Percentiles rank a stretch among this genome's conserved stretches.
Conservation (phyloP, 2,888 invertebrate genomes). For the Polia nebulosa region DNA sequence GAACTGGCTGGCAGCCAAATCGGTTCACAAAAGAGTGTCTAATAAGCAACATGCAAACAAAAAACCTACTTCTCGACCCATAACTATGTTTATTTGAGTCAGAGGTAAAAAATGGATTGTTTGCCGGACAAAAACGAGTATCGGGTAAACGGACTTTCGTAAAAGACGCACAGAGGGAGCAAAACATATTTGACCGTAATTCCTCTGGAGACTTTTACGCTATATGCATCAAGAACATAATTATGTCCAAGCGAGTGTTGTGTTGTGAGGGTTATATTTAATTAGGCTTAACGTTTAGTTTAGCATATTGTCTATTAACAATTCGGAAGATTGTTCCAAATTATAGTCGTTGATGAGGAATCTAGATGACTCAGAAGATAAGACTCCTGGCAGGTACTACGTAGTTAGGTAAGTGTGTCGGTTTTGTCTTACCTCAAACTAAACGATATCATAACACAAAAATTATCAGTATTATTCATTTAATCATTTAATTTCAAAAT, state of each 20-base stretch:
- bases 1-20: slow-evolving; percentile 68
- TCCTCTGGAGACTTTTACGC: neutral
- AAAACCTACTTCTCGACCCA: slow-evolving; percentile 45
- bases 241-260: neutral
- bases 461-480: no score
- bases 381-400: no score
- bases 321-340: neutral
- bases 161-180: slow-evolving; percentile 1
- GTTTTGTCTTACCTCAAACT: no score
- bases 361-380: no score
- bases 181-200: slow-evolving; percentile 29
- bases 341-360: no score
- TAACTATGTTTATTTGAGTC: slow-evolving; percentile 19
- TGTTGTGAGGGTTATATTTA: neutral
- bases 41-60: slow-evolving; percentile 61
- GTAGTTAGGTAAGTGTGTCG: no score
- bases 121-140: slow-evolving; percentile 14
- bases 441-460: no score
- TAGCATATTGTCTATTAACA: neutral
- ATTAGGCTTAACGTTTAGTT: neutral
- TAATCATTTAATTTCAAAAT: no score
- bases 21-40: slow-evolving; percentile 44
- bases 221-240: neutral
- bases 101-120: slow-evolving; percentile 42
- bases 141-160: neutral